Evolutionary conservation across 1,140 invertebrate genomes (phyloP), one percentile per base, ranked within the genome.

Genomic region (Tetranychus urticae): DNA sequence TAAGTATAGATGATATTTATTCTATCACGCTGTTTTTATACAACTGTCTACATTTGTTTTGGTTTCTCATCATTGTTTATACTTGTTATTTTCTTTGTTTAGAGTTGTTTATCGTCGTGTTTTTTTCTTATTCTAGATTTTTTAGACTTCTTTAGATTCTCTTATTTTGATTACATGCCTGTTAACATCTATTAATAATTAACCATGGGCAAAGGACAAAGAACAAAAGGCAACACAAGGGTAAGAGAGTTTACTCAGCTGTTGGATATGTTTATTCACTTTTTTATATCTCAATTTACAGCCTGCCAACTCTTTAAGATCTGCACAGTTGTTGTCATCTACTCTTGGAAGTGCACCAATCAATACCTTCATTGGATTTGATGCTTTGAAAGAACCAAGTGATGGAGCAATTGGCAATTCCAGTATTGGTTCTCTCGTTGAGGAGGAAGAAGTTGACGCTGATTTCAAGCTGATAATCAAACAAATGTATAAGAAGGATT

Each of bases 401-500:
- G 39, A 42, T 42, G 5, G 5, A 42, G 10, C 37, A 6, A 37
- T 42, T 42, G 39, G 39, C 39, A 42, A 10, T 42, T 42, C 39
- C 39, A 42, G 10, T 42, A 10, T 42, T 42, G 39, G 39, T 6
- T 42, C 39, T 42, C 10, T 42, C 5, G 5, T 10, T 42, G 39
- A 42, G 5, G 39, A 42, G 10, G 39, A 42, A 42, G 39, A 62
- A 31, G 63, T 73, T 14, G 67, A 70, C 59, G 63, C 65, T 7
- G 73, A 76, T 63, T 73, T 77, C 61, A 65, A 74, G 55, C 66
- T 77, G 64, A 68, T 72, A 0, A 66, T 77, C 33, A 69, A 72
- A 59, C 77, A 76, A 63, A 68, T 91, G 72, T 79, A 78, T 34
- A 92, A 92, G 70, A 88, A 85, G 70, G 86, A 91, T 79, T 72